Percentiles rank a stretch among this genome's conserved stretches.
Evolutionary conservation across 2,888 invertebrate genomes (phyloP).

Genomic region (Perizoma flavofasciatum): DNA sequence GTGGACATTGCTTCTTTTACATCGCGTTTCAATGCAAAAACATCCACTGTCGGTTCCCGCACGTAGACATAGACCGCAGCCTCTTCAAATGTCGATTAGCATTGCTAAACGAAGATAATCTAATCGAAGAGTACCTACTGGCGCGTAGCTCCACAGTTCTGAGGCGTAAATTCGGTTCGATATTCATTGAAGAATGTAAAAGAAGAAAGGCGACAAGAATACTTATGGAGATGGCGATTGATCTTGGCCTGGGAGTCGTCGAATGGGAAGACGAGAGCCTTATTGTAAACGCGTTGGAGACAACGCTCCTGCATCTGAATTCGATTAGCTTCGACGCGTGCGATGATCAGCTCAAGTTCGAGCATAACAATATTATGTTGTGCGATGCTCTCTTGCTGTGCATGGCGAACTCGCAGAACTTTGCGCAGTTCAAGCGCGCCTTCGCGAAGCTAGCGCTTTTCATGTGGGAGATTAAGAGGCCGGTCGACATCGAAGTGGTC

Average conservation of each 20-base stretch:
- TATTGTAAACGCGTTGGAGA: slow-evolving; percentile 50
- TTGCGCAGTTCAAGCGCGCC: slow-evolving; percentile 64
- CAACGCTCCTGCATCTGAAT: slow-evolving; percentile 57
- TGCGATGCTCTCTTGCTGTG: slow-evolving; percentile 61
- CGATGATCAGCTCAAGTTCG: slow-evolving; percentile 51
- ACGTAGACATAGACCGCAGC: slow-evolving; percentile 35
- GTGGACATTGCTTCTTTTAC: slow-evolving; percentile 58
- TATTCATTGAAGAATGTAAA: slow-evolving; percentile 55
- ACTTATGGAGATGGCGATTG: slow-evolving; percentile 61
- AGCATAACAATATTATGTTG: slow-evolving; percentile 35
- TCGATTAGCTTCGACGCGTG: slow-evolving; percentile 46
- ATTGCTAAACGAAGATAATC: slow-evolving; percentile 41
- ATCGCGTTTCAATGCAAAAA: slow-evolving; percentile 52
- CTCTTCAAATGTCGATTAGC: slow-evolving; percentile 40
- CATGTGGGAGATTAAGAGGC: slow-evolving; percentile 47
- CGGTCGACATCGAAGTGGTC: slow-evolving; percentile 50
- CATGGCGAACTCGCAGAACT: slow-evolving; percentile 67
- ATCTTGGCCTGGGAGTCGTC: slow-evolving; percentile 43
- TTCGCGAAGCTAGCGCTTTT: slow-evolving; percentile 61
- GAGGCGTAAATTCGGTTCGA: slow-evolving; percentile 48
- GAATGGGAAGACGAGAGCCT: slow-evolving; percentile 39
- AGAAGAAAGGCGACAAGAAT: slow-evolving; percentile 53
- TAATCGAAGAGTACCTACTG: slow-evolving; percentile 60
- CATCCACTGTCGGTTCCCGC: slow-evolving; percentile 50
- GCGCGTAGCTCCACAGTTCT: slow-evolving; percentile 43